phyloP scores from a whole-genome alignment of 2,888 invertebrate genomes.

The Allygus modestus region DNA sequence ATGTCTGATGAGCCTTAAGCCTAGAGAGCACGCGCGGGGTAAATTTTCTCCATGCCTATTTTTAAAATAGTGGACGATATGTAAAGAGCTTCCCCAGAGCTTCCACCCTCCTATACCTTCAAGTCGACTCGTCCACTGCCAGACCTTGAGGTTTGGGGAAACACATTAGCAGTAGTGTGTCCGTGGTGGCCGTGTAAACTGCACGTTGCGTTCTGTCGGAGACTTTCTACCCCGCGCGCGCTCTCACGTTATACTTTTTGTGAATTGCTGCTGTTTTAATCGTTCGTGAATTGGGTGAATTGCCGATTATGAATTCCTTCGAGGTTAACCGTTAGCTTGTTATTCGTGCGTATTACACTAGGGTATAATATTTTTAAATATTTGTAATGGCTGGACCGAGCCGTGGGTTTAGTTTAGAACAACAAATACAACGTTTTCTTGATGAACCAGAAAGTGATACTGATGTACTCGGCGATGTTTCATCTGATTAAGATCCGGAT shows the following conservation, averaged over 20 bases:
- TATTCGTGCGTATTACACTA: neutral
- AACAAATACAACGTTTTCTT: constrained; percentile 40
- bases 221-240: constrained; percentile 15
- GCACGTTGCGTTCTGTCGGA: neutral
- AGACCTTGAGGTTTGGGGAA: neutral
- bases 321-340: neutral
- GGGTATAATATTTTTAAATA: no score
- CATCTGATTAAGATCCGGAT: constrained; percentile 14
- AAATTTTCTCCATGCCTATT: constrained; percentile 22
- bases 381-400: constrained; percentile 38
- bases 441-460: constrained; percentile 35
- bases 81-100: neutral
- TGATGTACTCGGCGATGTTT: constrained; percentile 10
- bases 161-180: neutral
- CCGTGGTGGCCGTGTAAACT: neutral
- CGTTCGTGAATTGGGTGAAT: neutral
- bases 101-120: neutral
- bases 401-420: constrained; percentile 28
- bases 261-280: neutral
- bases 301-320: neutral
- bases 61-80: neutral
- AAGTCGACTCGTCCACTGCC: constrained; percentile 21
- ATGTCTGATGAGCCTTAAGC: neutral
- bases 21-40: constrained; percentile 25
- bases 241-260: constrained; percentile 1